Conservation (phyloP, 2,888 invertebrate species). For the Apamea anceps region DNA sequence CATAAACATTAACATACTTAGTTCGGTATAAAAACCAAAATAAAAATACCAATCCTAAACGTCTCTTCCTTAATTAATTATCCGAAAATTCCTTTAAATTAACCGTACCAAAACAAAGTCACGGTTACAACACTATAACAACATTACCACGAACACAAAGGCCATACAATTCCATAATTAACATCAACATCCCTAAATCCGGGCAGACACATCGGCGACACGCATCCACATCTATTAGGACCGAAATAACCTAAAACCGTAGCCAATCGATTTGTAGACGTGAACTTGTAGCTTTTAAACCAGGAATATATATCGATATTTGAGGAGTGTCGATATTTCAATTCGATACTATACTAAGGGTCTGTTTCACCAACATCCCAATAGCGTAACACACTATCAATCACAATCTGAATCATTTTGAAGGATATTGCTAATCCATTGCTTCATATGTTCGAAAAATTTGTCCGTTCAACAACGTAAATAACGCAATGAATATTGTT, state of each 20-base stretch:
- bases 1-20: no score
- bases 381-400: no score
- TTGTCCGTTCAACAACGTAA: no score
- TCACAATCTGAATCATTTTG: no score
- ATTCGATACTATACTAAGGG: not conserved
- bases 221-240: conserved; percentile 64
- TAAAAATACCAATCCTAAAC: not conserved
- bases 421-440: no score
- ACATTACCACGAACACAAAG: conserved; percentile 24
- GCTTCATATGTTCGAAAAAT: no score
- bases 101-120: conserved; percentile 34
- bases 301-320: conserved; percentile 4
- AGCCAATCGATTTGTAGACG: conserved; percentile 67
- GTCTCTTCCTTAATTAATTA: conserved; percentile 17
- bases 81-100: conserved; percentile 10
- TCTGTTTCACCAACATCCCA: no score
- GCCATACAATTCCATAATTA: conserved; percentile 28
- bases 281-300: conserved; percentile 53
- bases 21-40: not conserved
- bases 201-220: conserved; percentile 66
- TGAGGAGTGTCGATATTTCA: conserved; percentile 11
- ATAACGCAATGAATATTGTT: no score
- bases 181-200: conserved; percentile 55
- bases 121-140: conserved; percentile 29
- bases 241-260: conserved; percentile 58